Evolutionary conservation across 2,888 invertebrate genomes (phyloP), one percentile per base, ranked within the genome.

Genomic region (Cremastinae sp.): DNA sequence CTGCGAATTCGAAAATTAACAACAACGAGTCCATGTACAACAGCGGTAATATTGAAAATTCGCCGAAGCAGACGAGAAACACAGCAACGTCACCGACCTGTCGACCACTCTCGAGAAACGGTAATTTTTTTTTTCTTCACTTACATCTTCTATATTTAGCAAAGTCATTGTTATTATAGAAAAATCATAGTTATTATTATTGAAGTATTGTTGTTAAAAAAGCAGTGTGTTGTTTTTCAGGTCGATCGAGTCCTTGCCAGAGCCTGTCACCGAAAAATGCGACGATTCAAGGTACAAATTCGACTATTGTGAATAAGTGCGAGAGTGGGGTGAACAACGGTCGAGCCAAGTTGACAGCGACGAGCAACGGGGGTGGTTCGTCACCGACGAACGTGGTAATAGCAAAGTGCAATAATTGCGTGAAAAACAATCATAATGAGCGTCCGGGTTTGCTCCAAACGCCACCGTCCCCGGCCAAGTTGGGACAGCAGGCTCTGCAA

Each of bases 11-110:
- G 22, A 80, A 87, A 73, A 84, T 86, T 78, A 88, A 87, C 76
- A 89, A 89, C 82, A 89, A 89, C 84, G 89, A 89, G 84, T 79
- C 87, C 43, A 87, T 86, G 80, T 84, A 83, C 76, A 89, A 88
- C 74, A 88, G 87, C 78, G n/a, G n/a, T n/a, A 89, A 88, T 79
- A 82, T 87, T 49, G 83, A 84, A 49, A 82, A 84, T 49, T 82
- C 87, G 20, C 84, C 88, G 12, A 89, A 89, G 65, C 86, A 88
- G 65, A 88, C 85, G 82, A 84, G 87, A 54, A 88, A 86, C 74
- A 84, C 84, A 1, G 87, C 87, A 12, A 88, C 87, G 4, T 88
- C 88, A 4, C 89, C 88, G n/a, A 87, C 88, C 20, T 88, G 87
- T 71, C 86, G 87, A 59, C 80, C 84, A 56, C 82, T 87, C 9